Percentiles rank a stretch among this genome's conserved stretches.
Evolutionary conservation across 2,888 invertebrate genomes (phyloP).

Genomic region (Drosophila anceps): DNA sequence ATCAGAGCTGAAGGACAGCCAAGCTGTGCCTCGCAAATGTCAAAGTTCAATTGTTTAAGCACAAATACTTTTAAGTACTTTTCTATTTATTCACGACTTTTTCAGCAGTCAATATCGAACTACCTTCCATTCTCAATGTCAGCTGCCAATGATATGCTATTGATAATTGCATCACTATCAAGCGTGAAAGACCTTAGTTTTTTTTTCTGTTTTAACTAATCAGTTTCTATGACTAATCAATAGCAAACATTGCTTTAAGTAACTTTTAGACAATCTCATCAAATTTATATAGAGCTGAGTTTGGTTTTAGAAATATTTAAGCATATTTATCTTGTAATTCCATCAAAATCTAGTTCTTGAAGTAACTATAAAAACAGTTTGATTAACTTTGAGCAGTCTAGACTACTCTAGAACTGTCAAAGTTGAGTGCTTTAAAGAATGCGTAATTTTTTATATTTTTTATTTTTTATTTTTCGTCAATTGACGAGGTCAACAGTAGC

Average conservation of each 20-base stretch:
- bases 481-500: too few relatives aligned
- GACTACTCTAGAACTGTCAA: too few relatives aligned
- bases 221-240: background rate
- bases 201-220: background rate
- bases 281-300: background rate
- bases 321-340: too few relatives aligned
- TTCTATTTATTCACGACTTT: background rate
- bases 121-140: conserved; percentile 18
- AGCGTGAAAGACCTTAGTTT: background rate
- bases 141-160: background rate
- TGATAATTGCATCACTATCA: conserved; percentile 1
- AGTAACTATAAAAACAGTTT: background rate
- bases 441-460: too few relatives aligned
- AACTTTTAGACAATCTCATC: background rate
- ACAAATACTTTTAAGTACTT: background rate
- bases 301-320: background rate
- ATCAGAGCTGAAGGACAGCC: conserved; percentile 32
- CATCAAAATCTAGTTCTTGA: background rate
- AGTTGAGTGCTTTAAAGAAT: too few relatives aligned
- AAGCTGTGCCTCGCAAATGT: conserved; percentile 26
- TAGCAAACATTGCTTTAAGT: background rate
- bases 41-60: conserved; percentile 38
- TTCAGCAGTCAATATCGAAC: background rate
- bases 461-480: too few relatives aligned
- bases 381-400: background rate